Base-by-base conservation (phyloP, 2,113 vertebrate species). In the Paralichthys olivaceus region DNA sequence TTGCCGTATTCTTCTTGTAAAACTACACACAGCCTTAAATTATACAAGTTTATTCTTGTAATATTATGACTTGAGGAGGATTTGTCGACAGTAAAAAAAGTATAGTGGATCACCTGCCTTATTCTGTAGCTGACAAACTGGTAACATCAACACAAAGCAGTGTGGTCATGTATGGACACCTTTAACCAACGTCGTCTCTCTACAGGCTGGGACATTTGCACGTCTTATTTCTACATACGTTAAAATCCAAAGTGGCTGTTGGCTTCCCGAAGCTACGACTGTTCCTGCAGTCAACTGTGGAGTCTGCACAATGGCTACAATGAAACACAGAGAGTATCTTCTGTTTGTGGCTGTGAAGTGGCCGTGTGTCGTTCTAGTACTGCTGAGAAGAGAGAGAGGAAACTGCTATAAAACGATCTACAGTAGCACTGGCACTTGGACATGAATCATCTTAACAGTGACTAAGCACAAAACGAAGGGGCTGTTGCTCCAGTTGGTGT, bases 341-440 rank as follows among this genome's bases (percentile, higher is more conserved):
- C 14, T 64, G 61, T 69, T 20, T 20, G 7, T 57, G 34, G 67
- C 40, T 79, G 77, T 73, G 74, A 75, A 47, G 47, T 81, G 55
- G 37, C 23, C 13, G 66, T 77, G 75, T 59, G 75, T 70, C 63
- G 25, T 58, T 79, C 64, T 87, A 89, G 53, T 62, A 57, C 72
- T 68, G 84, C 68, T 61, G 19, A 79, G 62, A 79, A 56, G 68
- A 56, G 64, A 53, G 32, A 64, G 68, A 61, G n/a, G 49, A n/a
- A 69, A 73, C 58, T 22, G 76, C 84, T 86, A 80, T 56, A 80
- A 88, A 87, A 88, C 72, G 65, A 71, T 65, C 83, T 84, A 89
- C 51, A 83, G 80, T 72, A 77, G 81, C 83, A 87, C 87, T 84
- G 87, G 85, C 79, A 91, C 84, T 85, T 85, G 49, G 68, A 91